These are phyloP conservation scores for Paguma larvata DNA, from an alignment of 2,797 vertebrate genomes.

Conservation along the genomic window DNA sequence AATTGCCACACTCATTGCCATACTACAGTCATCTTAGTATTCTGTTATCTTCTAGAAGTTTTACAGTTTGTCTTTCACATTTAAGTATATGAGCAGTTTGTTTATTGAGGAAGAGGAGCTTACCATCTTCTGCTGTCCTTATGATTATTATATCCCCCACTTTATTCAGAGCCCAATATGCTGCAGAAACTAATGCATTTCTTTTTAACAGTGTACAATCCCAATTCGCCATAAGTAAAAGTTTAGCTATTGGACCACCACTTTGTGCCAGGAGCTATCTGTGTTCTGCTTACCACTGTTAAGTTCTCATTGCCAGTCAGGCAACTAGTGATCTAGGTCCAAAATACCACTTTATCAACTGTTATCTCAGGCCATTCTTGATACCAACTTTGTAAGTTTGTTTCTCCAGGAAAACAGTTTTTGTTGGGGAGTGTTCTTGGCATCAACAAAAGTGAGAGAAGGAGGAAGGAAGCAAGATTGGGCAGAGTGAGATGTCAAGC, in stretches of 20 bases:
- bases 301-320: not conserved
- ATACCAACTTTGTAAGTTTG: not conserved
- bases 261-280: not conserved
- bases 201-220: not conserved
- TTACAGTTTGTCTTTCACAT: not conserved
- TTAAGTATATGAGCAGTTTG: not conserved
- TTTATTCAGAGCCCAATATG: not conserved
- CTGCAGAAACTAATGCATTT: not conserved
- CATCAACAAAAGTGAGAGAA: not conserved
- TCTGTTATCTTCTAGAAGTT: not conserved
- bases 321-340: not conserved
- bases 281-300: not conserved
- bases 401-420: not conserved
- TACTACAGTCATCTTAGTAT: not conserved
- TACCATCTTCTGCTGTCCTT: not conserved
- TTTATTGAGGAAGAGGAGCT: not conserved
- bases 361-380: not conserved
- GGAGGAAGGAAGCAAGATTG: not conserved
- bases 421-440: not conserved
- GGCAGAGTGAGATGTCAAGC: not conserved
- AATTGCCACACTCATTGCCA: not conserved
- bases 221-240: not conserved
- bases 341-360: not conserved
- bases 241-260: not conserved
- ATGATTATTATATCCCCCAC: not conserved